A percentile compares a stretch with the other conserved stretches of the same genome.
phyloP scores from a whole-genome alignment of 2,888 invertebrate species.

The Molanna angustata region DNA sequence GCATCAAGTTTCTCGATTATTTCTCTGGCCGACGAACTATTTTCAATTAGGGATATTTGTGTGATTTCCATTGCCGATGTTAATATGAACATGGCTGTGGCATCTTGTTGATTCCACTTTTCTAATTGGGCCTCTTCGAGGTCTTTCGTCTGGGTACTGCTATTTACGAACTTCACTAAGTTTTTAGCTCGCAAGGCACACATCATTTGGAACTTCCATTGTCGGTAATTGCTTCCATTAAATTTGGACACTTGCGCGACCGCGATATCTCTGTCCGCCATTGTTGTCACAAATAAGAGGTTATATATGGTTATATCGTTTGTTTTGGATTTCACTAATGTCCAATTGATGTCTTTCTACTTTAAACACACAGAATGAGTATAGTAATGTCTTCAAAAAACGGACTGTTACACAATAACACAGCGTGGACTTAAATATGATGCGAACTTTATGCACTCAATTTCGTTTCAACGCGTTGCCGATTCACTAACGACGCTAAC shows the following conservation, averaged over 20 bases:
- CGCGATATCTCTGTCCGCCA: no score
- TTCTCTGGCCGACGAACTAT: background rate
- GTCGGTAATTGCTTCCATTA: background rate
- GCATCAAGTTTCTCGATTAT: background rate
- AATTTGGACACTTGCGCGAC: background rate
- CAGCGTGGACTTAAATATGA: slow-evolving; percentile 84
- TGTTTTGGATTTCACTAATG: no score
- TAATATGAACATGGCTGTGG: background rate
- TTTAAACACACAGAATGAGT: no score
- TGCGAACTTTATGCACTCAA: no score
- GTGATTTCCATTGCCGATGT: background rate
- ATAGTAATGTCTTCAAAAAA: no score
- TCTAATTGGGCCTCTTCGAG: background rate
- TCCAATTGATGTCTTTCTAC: no score
- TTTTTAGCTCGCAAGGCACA: background rate
- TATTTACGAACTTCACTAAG: background rate
- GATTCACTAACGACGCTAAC: no score
- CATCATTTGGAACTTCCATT: background rate
- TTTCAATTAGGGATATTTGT: background rate
- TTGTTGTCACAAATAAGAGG: no score
- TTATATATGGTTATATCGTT: no score
- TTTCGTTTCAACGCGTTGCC: no score
- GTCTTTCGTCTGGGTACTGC: background rate
- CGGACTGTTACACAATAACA: no score
- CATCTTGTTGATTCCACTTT: background rate